Base-by-base conservation (phyloP, 30 jellyfish, hydroid and myxozoan species). In the Morbakka virulenta region DNA sequence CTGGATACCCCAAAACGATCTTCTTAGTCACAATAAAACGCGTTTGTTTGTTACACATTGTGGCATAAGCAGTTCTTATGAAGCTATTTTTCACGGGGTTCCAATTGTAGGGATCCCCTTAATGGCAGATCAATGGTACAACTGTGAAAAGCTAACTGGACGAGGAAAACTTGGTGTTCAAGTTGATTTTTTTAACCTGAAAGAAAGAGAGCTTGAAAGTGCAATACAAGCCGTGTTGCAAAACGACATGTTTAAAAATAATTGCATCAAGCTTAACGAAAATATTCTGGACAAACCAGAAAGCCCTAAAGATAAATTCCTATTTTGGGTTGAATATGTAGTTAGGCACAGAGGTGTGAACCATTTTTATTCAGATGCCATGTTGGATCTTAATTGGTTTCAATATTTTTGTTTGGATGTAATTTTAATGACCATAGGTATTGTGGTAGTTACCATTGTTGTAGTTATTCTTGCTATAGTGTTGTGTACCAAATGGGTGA, bases 311-410 rank as follows among this genome's bases (percentile, higher is more conserved):
- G 87, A 83, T 31, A 83, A 35, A 33, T 69, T 83, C 32, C 36
- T 72, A 23, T 62, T 13, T 49, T 83, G 94, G 94, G 50, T 73
- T 48, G 83, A 83, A 0, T 83, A 30, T 67, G 87, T 83, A 50
- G 20, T 50, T 20, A 28, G 53, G 20, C 36, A 72, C 50, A 62
- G 64, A 25, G 83, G 94, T 12, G 78, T 51, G 32, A 34, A 32
- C 12, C 48, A 35, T 70, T 50, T 83, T 71, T 33, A 64, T 36
- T 57, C 47, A n/a, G 64, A 30, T 2, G 0, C 41, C 1, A 0
- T 64, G 0, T 28, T 3, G 32, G 50, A 26, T 63, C 30, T 81
- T 27, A 1, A 3, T 1, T 81, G 94, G 94, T 70, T 32, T 48
- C 73, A 69, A 50, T 28, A 29, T 36, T 61, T 32, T 2, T 21